A percentile compares a stretch with the other conserved stretches of the same genome.
Conservation (phyloP, 2,888 invertebrate genomes). For the Callyntrura sp. region DNA sequence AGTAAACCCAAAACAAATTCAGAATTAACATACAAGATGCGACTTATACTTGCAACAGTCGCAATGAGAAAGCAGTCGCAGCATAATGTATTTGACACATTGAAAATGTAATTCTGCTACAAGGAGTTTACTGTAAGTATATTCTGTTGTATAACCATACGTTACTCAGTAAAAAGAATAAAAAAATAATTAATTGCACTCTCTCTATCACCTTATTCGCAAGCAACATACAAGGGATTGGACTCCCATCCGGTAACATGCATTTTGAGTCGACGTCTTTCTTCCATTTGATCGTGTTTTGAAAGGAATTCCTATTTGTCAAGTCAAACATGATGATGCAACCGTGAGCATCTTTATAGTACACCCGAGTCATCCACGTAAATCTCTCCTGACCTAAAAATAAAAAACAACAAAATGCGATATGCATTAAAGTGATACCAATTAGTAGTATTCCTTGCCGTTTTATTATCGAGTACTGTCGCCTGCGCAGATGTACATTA, state of each 20-base stretch:
- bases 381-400: constrained; percentile 87
- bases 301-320: constrained; percentile 87
- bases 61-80: no score
- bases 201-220: constrained; percentile 88
- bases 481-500: not conserved
- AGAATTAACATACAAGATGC: no score
- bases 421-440: not conserved
- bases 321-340: constrained; percentile 88
- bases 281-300: constrained; percentile 88
- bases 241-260: constrained; percentile 86
- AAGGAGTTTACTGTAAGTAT: no score
- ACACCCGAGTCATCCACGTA: constrained; percentile 88
- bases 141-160: no score
- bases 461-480: not conserved
- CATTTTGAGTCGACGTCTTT: constrained; percentile 88
- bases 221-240: constrained; percentile 87
- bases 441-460: constrained; percentile 25
- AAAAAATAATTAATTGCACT: no score
- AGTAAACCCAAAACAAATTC: no score
- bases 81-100: no score
- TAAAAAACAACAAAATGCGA: not conserved
- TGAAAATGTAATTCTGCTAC: no score
- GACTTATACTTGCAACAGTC: no score
- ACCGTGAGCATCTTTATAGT: constrained; percentile 88
- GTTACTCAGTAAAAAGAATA: no score